Base-by-base conservation (phyloP, 2,888 invertebrate species). In the Eristalinus aeneus region DNA sequence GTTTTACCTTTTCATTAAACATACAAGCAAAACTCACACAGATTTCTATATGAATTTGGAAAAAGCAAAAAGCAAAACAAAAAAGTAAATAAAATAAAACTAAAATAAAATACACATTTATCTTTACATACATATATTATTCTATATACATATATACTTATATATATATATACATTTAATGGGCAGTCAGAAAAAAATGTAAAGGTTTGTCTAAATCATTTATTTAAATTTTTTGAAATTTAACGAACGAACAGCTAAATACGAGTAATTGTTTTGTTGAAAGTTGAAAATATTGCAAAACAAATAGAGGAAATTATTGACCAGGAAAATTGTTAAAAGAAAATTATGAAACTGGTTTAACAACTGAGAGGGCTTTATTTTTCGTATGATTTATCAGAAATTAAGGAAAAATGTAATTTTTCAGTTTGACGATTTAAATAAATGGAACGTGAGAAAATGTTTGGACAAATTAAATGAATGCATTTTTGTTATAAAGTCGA, bases 151-250 rank as follows among this genome's bases (percentile, higher is more conserved):
- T 71, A 84, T 77, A 85, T 83, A 84, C 78, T 81, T 79, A 78
- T 61, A 88, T 79, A 81, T 79, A 81, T 73, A 68, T 68, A 87
- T 75, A 80, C 75, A 83, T 75, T 87, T 87, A 87, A 89, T 89
- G 89, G 89, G 89, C 89, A 89, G 89, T 89, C 89, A 89, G 89
- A 89, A 89, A 83, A 82, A 87, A 89, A 89, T 89, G 89, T 89
- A 89, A 87, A 89, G 89, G 89, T 89, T 89, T 89, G 89, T 89
- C 89, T 88, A 85, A 88, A 89, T 88, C 83, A 88, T 82, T 88
- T 88, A 79, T 87, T 87, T 86, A 86, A 86, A 82, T 87, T 82
- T n/a, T 27, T 54, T 32, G 63, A 67, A 11, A 75, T 23, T 56
- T 23, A 22, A 64, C 64, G 36, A 16, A 64, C 34, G 34, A n/a